Evolutionary conservation across 1,140 invertebrate genomes (phyloP).

Genomic region (Zaprionus ghesquierei): DNA sequence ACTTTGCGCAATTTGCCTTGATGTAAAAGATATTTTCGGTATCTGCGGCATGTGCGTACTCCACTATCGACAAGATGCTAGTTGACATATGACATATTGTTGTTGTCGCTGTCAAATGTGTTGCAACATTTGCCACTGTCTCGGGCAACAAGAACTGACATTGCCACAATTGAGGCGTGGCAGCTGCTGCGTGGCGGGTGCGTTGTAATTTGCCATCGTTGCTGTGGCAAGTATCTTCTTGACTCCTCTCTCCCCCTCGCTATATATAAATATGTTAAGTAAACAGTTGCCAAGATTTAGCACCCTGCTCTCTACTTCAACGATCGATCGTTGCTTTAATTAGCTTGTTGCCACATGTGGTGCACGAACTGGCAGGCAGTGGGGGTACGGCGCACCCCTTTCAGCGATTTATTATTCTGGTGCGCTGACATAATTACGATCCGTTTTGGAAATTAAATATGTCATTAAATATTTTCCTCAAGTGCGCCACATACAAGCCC

Average conservation of each 20-base stretch:
- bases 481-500: slow-evolving; percentile 4
- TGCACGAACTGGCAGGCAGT: slow-evolving; percentile 2
- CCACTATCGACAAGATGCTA: slow-evolving; percentile 27
- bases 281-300: slow-evolving; percentile 19
- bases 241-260: not conserved
- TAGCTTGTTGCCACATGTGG: slow-evolving; percentile 67
- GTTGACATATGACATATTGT: slow-evolving; percentile 68
- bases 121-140: slow-evolving; percentile 32
- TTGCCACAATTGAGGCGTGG: slow-evolving; percentile 7
- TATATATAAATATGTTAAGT: slow-evolving; percentile 8
- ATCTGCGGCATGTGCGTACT: slow-evolving; percentile 30
- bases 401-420: slow-evolving; percentile 16
- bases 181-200: slow-evolving; percentile 11
- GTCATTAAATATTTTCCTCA: slow-evolving; percentile 60
- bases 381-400: slow-evolving; percentile 3
- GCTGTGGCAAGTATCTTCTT: slow-evolving; percentile 23
- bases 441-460: slow-evolving; percentile 62
- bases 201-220: slow-evolving; percentile 19
- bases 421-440: slow-evolving; percentile 64
- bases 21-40: slow-evolving; percentile 41
- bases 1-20: slow-evolving; percentile 58
- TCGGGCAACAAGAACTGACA: not conserved
- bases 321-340: slow-evolving; percentile 50
- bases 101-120: slow-evolving; percentile 24
- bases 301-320: not conserved